Conservation (phyloP, 2,888 invertebrate species). For the Punctoribates punctum region DNA sequence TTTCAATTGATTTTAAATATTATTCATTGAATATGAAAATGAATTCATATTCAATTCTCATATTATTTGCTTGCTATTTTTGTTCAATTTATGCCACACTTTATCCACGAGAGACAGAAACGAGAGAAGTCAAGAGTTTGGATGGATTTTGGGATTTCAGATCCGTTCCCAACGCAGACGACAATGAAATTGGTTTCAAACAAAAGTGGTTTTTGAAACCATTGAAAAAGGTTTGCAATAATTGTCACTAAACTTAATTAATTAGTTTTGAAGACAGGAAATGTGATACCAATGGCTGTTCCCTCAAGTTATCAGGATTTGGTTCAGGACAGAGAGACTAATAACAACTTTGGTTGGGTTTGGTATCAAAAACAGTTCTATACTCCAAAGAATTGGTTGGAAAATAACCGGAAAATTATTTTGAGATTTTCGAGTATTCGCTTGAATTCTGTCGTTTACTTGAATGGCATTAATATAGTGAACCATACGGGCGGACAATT, state of each 20-base stretch:
- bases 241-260: too few relatives aligned
- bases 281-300: slow-evolving; percentile 81
- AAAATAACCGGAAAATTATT: slow-evolving; percentile 60
- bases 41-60: too few relatives aligned
- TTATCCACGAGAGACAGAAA: slow-evolving; percentile 75
- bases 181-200: slow-evolving; percentile 69
- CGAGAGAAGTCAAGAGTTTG: slow-evolving; percentile 70
- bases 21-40: too few relatives aligned
- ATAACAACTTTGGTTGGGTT: slow-evolving; percentile 91
- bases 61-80: too few relatives aligned
- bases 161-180: slow-evolving; percentile 63
- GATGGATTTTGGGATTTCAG: slow-evolving; percentile 92
- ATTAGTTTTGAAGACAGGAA: slow-evolving; percentile 58
- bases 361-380: slow-evolving; percentile 93
- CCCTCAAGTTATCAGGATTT: slow-evolving; percentile 95
- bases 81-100: slow-evolving; percentile 51
- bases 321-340: slow-evolving; percentile 68
- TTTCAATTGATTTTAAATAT: too few relatives aligned
- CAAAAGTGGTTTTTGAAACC: slow-evolving; percentile 72
- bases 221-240: slow-evolving; percentile 27
- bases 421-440: slow-evolving; percentile 87
- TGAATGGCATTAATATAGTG: slow-evolving; percentile 75
- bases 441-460: slow-evolving; percentile 85
- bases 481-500: slow-evolving; percentile 92
- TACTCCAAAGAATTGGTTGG: slow-evolving; percentile 69